Conservation (phyloP, 2,888 invertebrate genomes). For the Congeria kusceri region DNA sequence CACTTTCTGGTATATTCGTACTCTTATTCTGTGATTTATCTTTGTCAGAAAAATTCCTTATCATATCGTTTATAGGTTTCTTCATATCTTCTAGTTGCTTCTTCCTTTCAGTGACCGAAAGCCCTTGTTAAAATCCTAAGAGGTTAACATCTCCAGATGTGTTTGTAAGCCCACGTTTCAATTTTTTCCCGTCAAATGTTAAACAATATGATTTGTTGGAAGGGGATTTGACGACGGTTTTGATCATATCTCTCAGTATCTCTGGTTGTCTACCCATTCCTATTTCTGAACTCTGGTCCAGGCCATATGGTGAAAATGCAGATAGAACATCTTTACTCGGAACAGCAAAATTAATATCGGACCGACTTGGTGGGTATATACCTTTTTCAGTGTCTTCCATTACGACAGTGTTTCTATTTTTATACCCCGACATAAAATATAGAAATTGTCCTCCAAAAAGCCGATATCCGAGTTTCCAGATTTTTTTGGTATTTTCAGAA, state of each 20-base stretch:
- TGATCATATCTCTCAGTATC: slow-evolving; percentile 27
- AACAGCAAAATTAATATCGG: slow-evolving; percentile 46
- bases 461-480: slow-evolving; percentile 52
- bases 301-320: slow-evolving; percentile 22
- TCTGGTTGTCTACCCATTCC: slow-evolving; percentile 17
- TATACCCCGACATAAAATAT: slow-evolving; percentile 47
- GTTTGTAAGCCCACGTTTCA: slow-evolving; percentile 46
- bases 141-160: slow-evolving; percentile 43
- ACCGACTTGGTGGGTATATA: slow-evolving; percentile 9
- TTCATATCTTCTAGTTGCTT: not conserved
- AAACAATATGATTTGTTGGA: slow-evolving; percentile 31
- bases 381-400: slow-evolving; percentile 3
- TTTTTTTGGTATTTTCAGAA: slow-evolving; percentile 34
- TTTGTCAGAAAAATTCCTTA: not conserved
- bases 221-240: not conserved
- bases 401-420: slow-evolving; percentile 14
- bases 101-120: not conserved
- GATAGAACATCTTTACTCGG: slow-evolving; percentile 25
- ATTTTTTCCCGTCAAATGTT: slow-evolving; percentile 54
- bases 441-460: slow-evolving; percentile 52
- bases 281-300: not conserved
- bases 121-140: slow-evolving; percentile 47
- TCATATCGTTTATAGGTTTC: not conserved
- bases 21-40: not conserved
- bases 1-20: not conserved